A percentile compares a stretch with the other conserved stretches of the same genome.
Evolutionary conservation across 2,797 vertebrate genomes (phyloP).

Genomic region (Spheniscus humboldti): DNA sequence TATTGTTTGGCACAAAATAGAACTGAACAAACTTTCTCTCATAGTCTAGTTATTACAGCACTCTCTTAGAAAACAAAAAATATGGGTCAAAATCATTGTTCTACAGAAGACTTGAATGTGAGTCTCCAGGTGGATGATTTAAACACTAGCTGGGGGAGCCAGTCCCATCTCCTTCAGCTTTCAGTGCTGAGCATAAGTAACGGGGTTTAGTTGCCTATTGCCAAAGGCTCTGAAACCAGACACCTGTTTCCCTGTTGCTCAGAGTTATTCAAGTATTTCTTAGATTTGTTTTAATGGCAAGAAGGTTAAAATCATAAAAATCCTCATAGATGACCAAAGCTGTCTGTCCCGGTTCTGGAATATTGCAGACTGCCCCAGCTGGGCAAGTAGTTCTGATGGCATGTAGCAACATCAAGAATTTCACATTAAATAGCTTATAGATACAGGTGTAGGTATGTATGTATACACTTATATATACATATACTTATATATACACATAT

Average conservation of each 20-base stretch:
- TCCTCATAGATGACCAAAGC: neutral
- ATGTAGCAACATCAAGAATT: neutral
- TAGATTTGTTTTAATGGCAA: neutral
- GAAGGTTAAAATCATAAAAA: neutral
- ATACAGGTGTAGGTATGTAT: neutral
- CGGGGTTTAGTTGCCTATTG: neutral
- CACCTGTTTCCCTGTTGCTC: neutral
- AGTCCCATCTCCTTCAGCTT: neutral
- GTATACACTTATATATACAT: accelerated
- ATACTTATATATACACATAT: too few species aligned
- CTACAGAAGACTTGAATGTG: neutral
- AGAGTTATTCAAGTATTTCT: neutral
- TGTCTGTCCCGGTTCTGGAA: neutral
- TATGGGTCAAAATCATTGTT: neutral
- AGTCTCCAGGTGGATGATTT: neutral
- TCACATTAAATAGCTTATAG: neutral
- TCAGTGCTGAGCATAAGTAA: neutral
- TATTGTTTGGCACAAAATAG: neutral
- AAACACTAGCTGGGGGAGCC: neutral
- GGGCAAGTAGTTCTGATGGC: neutral
- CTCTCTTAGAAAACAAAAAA: neutral
- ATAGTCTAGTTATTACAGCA: neutral
- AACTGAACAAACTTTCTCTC: neutral
- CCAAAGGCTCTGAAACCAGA: neutral
- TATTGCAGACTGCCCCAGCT: neutral